Evolutionary conservation across 1,140 invertebrate genomes (phyloP).

Genomic region (Phymorhynchus buccinoides): DNA sequence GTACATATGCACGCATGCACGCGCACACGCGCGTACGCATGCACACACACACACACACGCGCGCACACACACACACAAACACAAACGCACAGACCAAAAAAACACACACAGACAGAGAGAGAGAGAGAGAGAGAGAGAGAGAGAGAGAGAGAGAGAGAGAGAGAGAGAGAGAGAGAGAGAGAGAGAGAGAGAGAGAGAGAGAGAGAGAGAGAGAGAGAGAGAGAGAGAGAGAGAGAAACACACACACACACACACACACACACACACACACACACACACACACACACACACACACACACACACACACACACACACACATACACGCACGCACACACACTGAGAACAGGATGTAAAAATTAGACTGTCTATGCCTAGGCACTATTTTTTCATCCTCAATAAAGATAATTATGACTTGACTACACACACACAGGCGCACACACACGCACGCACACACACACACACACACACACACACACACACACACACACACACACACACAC

Average conservation of each 20-base stretch:
- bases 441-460: too few relatives aligned
- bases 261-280: too few relatives aligned
- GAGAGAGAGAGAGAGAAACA: background rate
- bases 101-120: background rate
- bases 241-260: background rate
- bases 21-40: background rate
- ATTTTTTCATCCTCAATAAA: too few relatives aligned
- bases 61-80: background rate
- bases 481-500: too few relatives aligned
- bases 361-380: too few relatives aligned
- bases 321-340: too few relatives aligned
- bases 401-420: too few relatives aligned
- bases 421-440: too few relatives aligned
- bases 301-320: too few relatives aligned
- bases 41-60: background rate
- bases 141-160: background rate
- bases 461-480: too few relatives aligned
- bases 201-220: slow-evolving; percentile 29
- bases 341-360: too few relatives aligned
- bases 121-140: background rate
- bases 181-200: background rate
- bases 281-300: too few relatives aligned
- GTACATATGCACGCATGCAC: background rate
- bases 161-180: slow-evolving; percentile 17
- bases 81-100: background rate